Percentiles rank a stretch among this genome's conserved stretches.
These are phyloP conservation scores for Pituophis catenifer DNA, from an alignment of 2,113 vertebrate species.

Conservation along the genomic window DNA sequence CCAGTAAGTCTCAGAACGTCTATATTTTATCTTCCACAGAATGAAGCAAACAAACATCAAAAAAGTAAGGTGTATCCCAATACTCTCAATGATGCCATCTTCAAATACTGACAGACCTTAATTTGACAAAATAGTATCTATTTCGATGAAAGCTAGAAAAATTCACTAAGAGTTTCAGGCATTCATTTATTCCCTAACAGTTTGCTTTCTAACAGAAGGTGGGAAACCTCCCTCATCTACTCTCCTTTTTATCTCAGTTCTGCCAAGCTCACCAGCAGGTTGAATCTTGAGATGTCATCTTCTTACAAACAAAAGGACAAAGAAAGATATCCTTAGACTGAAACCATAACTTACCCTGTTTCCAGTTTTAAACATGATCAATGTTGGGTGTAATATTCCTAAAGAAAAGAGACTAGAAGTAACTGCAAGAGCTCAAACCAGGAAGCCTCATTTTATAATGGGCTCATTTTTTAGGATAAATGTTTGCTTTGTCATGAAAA, in stretches of 20 bases:
- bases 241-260: neutral
- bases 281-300: neutral
- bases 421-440: conserved; percentile 54
- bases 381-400: conserved; percentile 46
- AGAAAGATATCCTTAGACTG: neutral
- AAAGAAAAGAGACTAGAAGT: conserved; percentile 56
- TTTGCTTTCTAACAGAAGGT: neutral
- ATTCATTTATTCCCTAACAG: neutral
- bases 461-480: conserved; percentile 73
- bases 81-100: neutral
- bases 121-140: neutral
- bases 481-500: conserved; percentile 95
- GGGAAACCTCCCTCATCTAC: neutral
- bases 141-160: neutral
- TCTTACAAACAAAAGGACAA: neutral
- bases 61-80: neutral
- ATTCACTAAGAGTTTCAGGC: neutral
- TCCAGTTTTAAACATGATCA: conserved; percentile 71
- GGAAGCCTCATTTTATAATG: conserved; percentile 82
- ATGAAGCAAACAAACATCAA: neutral
- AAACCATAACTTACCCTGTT: conserved; percentile 64
- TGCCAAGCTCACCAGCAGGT: neutral
- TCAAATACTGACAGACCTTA: neutral
- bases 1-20: neutral
- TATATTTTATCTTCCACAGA: neutral